A percentile compares a stretch with the other conserved stretches of the same genome.
Evolutionary conservation across 2,888 invertebrate genomes (phyloP).

Genomic region (Vandiemenella viatica): DNA sequence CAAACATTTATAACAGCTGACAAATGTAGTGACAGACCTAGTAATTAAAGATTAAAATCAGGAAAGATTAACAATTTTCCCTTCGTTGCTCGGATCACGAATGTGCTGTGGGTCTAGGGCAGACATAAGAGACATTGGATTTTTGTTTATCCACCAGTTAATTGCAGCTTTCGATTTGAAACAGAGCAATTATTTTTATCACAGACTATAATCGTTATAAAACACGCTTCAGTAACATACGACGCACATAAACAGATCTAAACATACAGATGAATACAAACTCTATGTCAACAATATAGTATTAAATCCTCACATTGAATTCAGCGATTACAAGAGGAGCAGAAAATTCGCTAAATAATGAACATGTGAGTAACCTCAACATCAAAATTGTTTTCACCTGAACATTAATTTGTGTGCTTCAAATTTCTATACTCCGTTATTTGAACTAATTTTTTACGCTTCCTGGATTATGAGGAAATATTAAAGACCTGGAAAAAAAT

Average conservation of each 20-base stretch:
- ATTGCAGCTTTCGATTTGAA: not conserved
- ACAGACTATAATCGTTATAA: not conserved
- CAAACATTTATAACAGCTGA: not conserved
- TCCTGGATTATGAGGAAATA: too few species aligned
- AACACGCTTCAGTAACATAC: not conserved
- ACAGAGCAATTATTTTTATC: not conserved
- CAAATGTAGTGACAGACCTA: not conserved
- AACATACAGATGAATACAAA: not conserved
- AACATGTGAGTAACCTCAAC: too few species aligned
- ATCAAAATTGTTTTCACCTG: too few species aligned
- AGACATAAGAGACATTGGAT: not conserved
- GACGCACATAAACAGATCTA: not conserved
- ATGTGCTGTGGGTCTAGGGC: not conserved
- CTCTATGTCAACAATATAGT: not conserved
- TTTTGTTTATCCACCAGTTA: not conserved
- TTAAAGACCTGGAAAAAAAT: too few species aligned
- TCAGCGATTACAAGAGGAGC: too few species aligned
- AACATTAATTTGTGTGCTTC: too few species aligned
- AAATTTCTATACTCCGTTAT: too few species aligned
- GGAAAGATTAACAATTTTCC: too few species aligned
- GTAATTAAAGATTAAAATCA: not conserved
- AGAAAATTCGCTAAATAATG: too few species aligned
- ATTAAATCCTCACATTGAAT: slow-evolving; percentile 8
- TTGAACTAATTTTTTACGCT: too few species aligned
- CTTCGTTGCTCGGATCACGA: not conserved